Evolutionary conservation across 2,113 vertebrate genomes (phyloP), one percentile per base, ranked within the genome.

Genomic region (Pyxicephalus adspersus): DNA sequence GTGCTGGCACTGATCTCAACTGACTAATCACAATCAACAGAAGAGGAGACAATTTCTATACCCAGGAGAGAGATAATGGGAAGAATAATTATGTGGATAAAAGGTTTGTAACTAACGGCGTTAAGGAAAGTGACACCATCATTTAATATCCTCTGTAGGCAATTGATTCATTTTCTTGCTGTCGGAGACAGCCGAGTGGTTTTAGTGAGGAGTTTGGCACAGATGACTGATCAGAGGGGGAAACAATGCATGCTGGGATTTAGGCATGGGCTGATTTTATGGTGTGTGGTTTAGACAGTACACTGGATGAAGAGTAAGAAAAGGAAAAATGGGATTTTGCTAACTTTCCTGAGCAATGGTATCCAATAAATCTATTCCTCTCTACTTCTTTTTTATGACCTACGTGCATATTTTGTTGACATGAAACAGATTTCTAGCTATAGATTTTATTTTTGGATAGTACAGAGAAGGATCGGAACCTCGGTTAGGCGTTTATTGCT

Each of bases 1-100:
- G 63, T 19, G 26, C 22, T 20, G 29, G 65, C 45, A 64, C 63
- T 65, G 63, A 29, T 65, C 54, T 55, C 61, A 15, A 54, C 76
- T 85, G 83, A 83, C 73, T 83, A 88, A 66, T 84, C 84, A 73
- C 55, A 78, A 54, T 64, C 51, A 80, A 66, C 17, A 76, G 51
- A 86, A 84, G 38, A 84, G 50, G 79, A 84, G 83, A 86, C 83
- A 83, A 11, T 51, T 83, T 70, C 23, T 83, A 83, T 64, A 67
- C 72, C 77, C 76, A 52, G 77, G 71, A 64, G 74, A 81, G 83
- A 83, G 83, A 73, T 77, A 66, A 83, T 34, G 16, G 60, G 50
- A 58, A 38, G 25, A 67, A 83, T 50, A 67, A 85, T 80, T 80
- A 58, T 55, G 83, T 72, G 83, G 82, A 83, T 84, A 55, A 76